Base-by-base conservation (phyloP, 92 coral and sea anemone species). In the Isaurus tuberculatus region DNA sequence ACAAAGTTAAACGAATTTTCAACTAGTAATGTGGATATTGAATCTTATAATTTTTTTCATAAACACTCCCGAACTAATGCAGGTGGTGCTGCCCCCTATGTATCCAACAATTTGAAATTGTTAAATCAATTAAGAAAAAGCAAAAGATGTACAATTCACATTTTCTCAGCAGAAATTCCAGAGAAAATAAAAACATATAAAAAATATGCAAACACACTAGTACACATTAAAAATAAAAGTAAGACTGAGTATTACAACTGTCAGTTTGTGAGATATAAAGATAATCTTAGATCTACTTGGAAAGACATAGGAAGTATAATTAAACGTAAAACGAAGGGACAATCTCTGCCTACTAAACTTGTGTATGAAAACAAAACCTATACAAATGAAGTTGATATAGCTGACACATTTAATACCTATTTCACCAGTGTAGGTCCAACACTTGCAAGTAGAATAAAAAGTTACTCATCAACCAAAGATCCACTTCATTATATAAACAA, bases 71-170 rank as follows among this genome's bases (percentile, higher is more conserved):
- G 63, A 32, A 86, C 93, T 48, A 84, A 84, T 29, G 93, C 93
- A n/a, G 90, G 90, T 46, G 86, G 90, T 5, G 93, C 86, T 77
- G 90, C 78, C 20, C 61, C 86, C 33, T 90, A 91, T 64, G 83
- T 91, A 20, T 20, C 65, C 20, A 53, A 83, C 11, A 71, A 61
- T 31, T 68, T 85, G 37, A 85, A 84, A 63, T 86, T 5, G 64
- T 86, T 9, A 79, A 79, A 87, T 87, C 90, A 22, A 69, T 84
- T 11, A 73, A 84, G 75, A 72, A 43, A 58, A 88, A 88, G 71
- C 91, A 88, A 79, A 88, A 75, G 79, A 84, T 84, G 91, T 88
- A 84, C 51, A 79, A 51, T 37, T 55, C 88, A 34, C 72, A 88
- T 70, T 88, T 84, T 13, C 37, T 84, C 28, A 79, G 83, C 16